These are phyloP conservation scores for Pseudoips prasinana DNA, from an alignment of 2,888 invertebrate species.

Conservation along the genomic window DNA sequence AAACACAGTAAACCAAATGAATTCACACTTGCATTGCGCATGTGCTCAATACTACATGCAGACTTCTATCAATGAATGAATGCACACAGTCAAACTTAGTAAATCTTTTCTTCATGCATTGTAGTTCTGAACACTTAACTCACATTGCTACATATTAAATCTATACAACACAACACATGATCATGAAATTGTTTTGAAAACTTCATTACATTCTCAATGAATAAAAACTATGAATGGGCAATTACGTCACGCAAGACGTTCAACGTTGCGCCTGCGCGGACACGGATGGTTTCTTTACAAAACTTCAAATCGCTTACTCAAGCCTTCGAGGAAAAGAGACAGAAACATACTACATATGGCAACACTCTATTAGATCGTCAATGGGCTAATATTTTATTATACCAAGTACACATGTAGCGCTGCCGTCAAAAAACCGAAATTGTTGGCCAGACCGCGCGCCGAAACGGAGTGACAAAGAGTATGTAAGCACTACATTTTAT, in stretches of 20 bases:
- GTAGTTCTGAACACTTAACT: conserved; percentile 26
- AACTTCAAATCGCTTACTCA: conserved; percentile 15
- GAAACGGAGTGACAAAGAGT: no score
- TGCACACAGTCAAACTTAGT: conserved; percentile 51
- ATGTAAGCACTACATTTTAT: no score
- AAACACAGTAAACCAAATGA: conserved; percentile 40
- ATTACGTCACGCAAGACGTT: conserved; percentile 76
- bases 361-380: no score
- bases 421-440: no score
- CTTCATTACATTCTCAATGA: conserved; percentile 60
- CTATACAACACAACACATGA: conserved; percentile 46
- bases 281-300: conserved; percentile 32
- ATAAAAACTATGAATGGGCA: conserved; percentile 80
- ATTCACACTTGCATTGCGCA: conserved; percentile 65
- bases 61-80: conserved; percentile 73
- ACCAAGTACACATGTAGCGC: no score
- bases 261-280: conserved; percentile 70
- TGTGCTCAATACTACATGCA: conserved; percentile 66
- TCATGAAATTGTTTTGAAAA: conserved; percentile 62
- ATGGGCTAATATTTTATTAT: no score
- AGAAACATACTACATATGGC: no score
- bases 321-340: no score
- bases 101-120: conserved; percentile 28
- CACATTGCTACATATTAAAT: conserved; percentile 23
- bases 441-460: no score